Evolutionary conservation across 2,888 invertebrate genomes (phyloP), one percentile per base, ranked within the genome.

Genomic region (Agrotis clavis): DNA sequence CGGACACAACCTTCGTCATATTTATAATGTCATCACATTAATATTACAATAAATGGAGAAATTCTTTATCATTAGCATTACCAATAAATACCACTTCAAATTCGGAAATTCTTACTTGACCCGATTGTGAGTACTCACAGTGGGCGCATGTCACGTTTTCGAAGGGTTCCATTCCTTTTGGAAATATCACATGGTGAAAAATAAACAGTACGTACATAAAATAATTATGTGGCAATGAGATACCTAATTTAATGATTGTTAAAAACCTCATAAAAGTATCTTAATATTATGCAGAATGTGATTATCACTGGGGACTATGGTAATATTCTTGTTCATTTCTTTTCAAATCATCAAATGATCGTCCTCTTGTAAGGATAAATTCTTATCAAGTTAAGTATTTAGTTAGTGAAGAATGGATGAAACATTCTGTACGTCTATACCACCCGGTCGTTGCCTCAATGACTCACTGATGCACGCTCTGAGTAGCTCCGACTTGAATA

Each of bases 361-460:
- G 3, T 30, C 45, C 13, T 35, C 7, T 16, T 54, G 9, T 53
- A 64, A n/a, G 65, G 59, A 71, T 63, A 47, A 61, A 63, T 67
- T 69, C 66, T 73, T 81, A 77, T 64, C 71, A 61, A 74, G 53
- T 63, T 74, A 69, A 77, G 41, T 74, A 77, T 61, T 60, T 73
- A 67, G 71, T 83, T 85, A 82, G 77, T 83, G 80, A 86, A 86
- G 74, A 85, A 86, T 87, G 72, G 85, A 83, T 85, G 86, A 86
- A 83, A 79, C 73, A 86, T 86, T 87, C 83, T 81, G 81, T 84
- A 83, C 84, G 84, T 87, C 83, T 83, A 84, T 84, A 83, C 86
- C 85, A 85, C 82, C 85, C 89, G 90, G 90, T 90, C 90, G 87
- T 90, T 90, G 90, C 91, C 94, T 92, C 91, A 91, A 83, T 94